Evolutionary conservation across 2,113 vertebrate genomes (phyloP), one percentile per base, ranked within the genome.

Genomic region (Scomber japonicus): DNA sequence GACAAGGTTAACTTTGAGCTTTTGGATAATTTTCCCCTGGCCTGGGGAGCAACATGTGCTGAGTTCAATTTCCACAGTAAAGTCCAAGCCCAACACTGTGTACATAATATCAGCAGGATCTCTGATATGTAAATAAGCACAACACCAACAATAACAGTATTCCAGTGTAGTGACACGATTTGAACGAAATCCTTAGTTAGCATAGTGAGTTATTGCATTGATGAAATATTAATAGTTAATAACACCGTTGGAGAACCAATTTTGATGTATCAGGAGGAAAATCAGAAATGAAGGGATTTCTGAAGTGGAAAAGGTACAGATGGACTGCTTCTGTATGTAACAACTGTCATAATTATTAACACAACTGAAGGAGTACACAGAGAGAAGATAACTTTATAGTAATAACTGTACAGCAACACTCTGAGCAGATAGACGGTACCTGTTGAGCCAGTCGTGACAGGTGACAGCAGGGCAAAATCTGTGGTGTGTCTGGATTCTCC

Each of bases 381-480:
- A 8, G 12, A 21, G 14, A 13, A 21, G 5, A 55, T 17, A 24
- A 5, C 46, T 65, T 19, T 45, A 55, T 35, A 35, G 30, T 6
- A 46, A 9, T 3, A 57, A 14, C 19, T 61, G n/a, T 9, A 16
- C 35, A 35, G 35, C 35, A 54, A 19, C 54, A 12, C 3, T 2
- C 1, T 12, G 8, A 30, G 6, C 19, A 57, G 10, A 21, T 48
- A 49, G 16, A n/a, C 0, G 15, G 3, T 13, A 49, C 15, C 13
- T 54, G 6, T 49, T 53, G 1, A 57, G 56, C 30, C 64, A 27
- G 45, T 70, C 17, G 4, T 75, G 27, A 66, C 61, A 78, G 53
- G 31, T 35, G 27, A 50, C 40, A 68, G 61, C 13, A 65, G 8
- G 35, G 49, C 17, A 15, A 60, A 71, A 63, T 67, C 40, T 72